Conservation (phyloP, 2,113 vertebrate genomes). For the Cacatua alba region DNA sequence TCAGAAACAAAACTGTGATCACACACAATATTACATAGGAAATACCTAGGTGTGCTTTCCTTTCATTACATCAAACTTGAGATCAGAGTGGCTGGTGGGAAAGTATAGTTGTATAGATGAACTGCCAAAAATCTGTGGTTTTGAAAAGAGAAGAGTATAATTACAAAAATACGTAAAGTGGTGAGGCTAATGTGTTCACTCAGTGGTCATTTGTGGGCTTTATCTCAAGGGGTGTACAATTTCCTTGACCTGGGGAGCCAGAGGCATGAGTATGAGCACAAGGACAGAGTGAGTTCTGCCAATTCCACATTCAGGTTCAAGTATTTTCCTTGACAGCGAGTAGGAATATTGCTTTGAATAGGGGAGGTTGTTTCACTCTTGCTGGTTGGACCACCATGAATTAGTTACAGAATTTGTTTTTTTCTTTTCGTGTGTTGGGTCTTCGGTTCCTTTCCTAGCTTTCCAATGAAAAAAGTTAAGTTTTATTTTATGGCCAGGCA, state of each 20-base stretch:
- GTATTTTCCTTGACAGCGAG: background rate
- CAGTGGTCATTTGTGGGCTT: background rate
- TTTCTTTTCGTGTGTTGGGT: background rate
- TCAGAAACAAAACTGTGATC: background rate
- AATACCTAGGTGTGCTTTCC: background rate
- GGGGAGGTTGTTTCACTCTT: background rate
- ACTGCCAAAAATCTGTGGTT: background rate
- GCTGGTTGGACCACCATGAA: background rate
- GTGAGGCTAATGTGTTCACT: background rate
- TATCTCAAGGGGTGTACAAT: background rate
- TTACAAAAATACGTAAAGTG: background rate
- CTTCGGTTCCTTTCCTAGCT: background rate
- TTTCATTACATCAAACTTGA: background rate
- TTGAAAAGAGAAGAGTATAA: background rate
- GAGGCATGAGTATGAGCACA: background rate
- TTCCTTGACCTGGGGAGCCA: background rate
- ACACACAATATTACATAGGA: fast-evolving
- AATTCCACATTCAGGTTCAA: background rate
- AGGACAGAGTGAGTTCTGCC: background rate
- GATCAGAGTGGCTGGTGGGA: background rate
- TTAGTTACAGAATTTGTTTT: background rate
- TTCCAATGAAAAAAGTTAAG: background rate
- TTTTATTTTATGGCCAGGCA: background rate
- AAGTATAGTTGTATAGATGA: background rate
- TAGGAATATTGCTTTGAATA: background rate